Conservation (phyloP, 1,140 invertebrate species). For the Trissolcus basalis region DNA sequence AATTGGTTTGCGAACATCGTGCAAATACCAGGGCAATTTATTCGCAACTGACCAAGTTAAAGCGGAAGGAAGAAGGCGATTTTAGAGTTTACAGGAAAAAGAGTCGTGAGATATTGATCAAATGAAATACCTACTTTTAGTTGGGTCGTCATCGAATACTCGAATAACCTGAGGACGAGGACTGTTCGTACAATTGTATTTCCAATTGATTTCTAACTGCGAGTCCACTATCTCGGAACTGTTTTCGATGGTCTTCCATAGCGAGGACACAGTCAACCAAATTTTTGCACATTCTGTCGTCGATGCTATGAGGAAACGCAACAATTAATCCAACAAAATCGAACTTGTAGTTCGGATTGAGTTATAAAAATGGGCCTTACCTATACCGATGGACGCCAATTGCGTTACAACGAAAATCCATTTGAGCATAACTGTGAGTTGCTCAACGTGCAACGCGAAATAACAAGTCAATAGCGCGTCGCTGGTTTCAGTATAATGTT, state of each 20-base stretch:
- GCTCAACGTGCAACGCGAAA: slow-evolving; percentile 28
- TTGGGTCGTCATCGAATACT: slow-evolving; percentile 66
- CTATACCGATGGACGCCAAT: slow-evolving; percentile 55
- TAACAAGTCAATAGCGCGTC: slow-evolving; percentile 21
- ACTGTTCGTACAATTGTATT: slow-evolving; percentile 69
- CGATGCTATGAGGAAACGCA: slow-evolving; percentile 44
- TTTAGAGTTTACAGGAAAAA: no score
- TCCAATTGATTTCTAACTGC: slow-evolving; percentile 77
- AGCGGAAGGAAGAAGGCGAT: no score
- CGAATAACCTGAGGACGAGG: slow-evolving; percentile 62
- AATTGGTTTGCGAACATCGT: no score
- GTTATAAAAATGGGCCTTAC: slow-evolving; percentile 47
- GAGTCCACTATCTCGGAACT: slow-evolving; percentile 71
- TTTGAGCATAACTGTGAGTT: slow-evolving; percentile 60
- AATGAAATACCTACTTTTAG: slow-evolving; percentile 63
- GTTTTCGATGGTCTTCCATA: slow-evolving; percentile 67
- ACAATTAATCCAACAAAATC: not conserved
- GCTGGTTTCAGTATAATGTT: slow-evolving; percentile 17
- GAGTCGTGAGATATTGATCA: not conserved
- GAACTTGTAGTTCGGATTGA: not conserved
- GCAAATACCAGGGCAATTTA: no score
- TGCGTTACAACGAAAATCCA: slow-evolving; percentile 55
- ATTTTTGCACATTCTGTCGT: slow-evolving; percentile 66
- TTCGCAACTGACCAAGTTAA: no score
- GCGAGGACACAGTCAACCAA: slow-evolving; percentile 72